A percentile compares a stretch with the other conserved stretches of the same genome.
These are phyloP conservation scores for Micropoecilia bifurca DNA, from an alignment of 2,797 vertebrate genomes.

Conservation along the genomic window DNA sequence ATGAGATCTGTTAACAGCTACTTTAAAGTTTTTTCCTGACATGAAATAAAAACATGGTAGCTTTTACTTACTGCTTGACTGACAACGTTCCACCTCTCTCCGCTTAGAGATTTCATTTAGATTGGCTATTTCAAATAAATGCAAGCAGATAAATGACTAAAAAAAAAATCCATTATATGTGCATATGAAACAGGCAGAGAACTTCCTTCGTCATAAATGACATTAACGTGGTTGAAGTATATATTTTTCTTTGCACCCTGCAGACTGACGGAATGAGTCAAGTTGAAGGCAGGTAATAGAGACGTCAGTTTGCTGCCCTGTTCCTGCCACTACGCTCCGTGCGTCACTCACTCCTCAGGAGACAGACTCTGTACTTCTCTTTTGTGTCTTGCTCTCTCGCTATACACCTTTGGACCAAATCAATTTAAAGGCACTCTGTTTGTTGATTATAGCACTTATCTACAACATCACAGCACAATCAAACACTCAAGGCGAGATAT, in stretches of 20 bases:
- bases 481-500: conserved; percentile 39
- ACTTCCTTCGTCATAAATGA: background rate
- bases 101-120: background rate
- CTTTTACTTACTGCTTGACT: background rate
- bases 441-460: conserved; percentile 62
- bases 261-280: conserved; percentile 23
- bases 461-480: conserved; percentile 47
- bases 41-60: background rate
- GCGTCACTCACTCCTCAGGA: conserved; percentile 57
- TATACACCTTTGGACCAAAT: conserved; percentile 48
- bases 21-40: background rate
- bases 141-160: background rate
- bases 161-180: background rate
- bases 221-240: background rate
- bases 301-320: conserved; percentile 38
- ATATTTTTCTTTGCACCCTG: conserved; percentile 3
- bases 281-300: conserved; percentile 40
- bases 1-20: conserved; percentile 2
- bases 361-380: conserved; percentile 27
- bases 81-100: background rate
- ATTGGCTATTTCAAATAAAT: conserved; percentile 6
- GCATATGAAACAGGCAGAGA: conserved; percentile 2
- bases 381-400: conserved; percentile 30
- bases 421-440: conserved; percentile 59
- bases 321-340: conserved; percentile 34